Evolutionary conservation across 2,113 vertebrate genomes (phyloP), one percentile per base, ranked within the genome.

Genomic region (Siphamia tubifer): DNA sequence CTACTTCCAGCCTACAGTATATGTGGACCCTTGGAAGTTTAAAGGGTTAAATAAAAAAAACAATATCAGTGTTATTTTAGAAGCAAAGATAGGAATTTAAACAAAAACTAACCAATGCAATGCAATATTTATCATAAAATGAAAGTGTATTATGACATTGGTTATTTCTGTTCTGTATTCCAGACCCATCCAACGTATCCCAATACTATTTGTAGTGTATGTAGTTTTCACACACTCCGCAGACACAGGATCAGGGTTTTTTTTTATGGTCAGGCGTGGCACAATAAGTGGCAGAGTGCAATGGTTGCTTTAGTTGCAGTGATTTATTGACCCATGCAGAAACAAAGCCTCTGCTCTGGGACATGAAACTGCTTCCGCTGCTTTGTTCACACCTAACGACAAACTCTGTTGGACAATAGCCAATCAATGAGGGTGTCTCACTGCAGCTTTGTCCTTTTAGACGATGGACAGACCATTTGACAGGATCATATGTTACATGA

Each of bases 281-380:
- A 45, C 61, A 75, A 32, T 68, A 57, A 77, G 63, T 51, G 42
- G 53, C 48, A 54, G 66, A 67, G 77, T 70, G 77, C 63, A 30
- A 39, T 45, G 15, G 51, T 68, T 20, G 40, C 79, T 69, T 11
- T 6, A 62, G 81, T 70, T 63, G 8, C 58, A 64, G 74, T 24
- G 38, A 73, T 66, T 82, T 88, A 88, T 86, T 9, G 82, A 88
- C 60, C 72, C 32, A 25, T 42, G 67, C 67, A 68, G 77, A 82
- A 73, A 71, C 61, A 57, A 58, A 78, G 75, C 52, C 15, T 15
- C 56, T 40, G 66, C 69, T 80, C 42, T 61, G 76, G 84, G 83
- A 88, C 64, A 1, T 20, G 60, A 70, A 75, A 58, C 68, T 25
- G 57, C 68, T 49, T 65, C 75, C 66, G 34, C 1, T 13, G 45